These are phyloP conservation scores for Ophion slaviceki DNA, from an alignment of 2,888 invertebrate genomes.

Conservation along the genomic window DNA sequence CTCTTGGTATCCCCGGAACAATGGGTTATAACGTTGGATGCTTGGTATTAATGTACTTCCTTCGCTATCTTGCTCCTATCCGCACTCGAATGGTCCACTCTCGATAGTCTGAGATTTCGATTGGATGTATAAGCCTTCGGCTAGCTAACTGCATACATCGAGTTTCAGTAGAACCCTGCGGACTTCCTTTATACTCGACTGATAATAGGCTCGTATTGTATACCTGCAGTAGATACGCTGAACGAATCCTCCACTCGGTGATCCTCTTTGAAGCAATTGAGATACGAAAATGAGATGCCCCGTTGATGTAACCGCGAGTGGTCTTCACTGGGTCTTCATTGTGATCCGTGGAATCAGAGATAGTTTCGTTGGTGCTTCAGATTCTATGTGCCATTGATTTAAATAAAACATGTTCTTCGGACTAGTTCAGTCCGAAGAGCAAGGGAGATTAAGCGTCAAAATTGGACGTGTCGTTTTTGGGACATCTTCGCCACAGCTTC, in stretches of 20 bases:
- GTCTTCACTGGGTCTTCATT: slow-evolving; percentile 9
- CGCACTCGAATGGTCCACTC: slow-evolving; percentile 45
- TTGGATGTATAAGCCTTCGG: slow-evolving; percentile 51
- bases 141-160: slow-evolving; percentile 32
- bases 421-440: too few relatives aligned
- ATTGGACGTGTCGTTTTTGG: too few relatives aligned
- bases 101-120: slow-evolving; percentile 62
- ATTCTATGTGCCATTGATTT: neutral
- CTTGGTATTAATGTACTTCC: slow-evolving; percentile 72
- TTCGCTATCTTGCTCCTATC: slow-evolving; percentile 48
- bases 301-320: neutral
- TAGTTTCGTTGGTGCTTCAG: neutral
- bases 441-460: too few relatives aligned
- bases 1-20: slow-evolving; percentile 62
- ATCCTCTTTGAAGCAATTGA: slow-evolving; percentile 42
- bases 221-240: slow-evolving; percentile 10
- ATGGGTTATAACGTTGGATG: slow-evolving; percentile 74
- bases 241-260: slow-evolving; percentile 40
- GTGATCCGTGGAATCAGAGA: neutral
- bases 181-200: slow-evolving; percentile 47
- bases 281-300: slow-evolving; percentile 39
- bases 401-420: neutral
- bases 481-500: too few relatives aligned
- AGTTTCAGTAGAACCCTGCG: slow-evolving; percentile 34
- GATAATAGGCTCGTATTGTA: slow-evolving; percentile 48